Evolutionary conservation across 1,140 invertebrate genomes (phyloP).

Genomic region (Cephus cinctus): DNA sequence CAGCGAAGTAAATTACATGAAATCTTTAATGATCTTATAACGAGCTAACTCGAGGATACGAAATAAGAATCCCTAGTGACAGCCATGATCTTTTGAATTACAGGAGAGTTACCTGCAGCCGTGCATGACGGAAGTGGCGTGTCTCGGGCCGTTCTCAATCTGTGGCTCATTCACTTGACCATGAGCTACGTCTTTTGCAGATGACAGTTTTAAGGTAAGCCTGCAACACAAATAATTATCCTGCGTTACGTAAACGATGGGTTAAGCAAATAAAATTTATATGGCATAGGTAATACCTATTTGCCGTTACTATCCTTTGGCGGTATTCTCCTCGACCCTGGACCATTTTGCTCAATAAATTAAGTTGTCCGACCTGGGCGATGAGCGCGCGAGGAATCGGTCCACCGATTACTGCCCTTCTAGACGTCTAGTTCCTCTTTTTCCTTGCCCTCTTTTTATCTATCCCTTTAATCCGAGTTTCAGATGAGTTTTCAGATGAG

Average conservation of each 20-base stretch:
- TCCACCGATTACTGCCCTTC: no score
- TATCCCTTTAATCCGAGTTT: constrained; percentile 46
- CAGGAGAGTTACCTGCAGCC: constrained; percentile 57
- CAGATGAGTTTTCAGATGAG: constrained; percentile 45
- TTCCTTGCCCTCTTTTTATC: constrained; percentile 14
- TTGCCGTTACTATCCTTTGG: no score
- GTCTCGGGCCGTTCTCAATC: constrained; percentile 52
- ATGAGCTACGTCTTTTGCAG: constrained; percentile 54
- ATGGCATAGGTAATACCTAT: no score
- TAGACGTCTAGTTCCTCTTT: neutral
- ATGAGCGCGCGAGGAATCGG: neutral
- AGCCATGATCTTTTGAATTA: constrained; percentile 36
- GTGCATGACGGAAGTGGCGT: constrained; percentile 56
- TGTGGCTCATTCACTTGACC: constrained; percentile 53
- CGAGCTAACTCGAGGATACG: no score
- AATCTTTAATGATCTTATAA: no score
- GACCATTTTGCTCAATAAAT: neutral
- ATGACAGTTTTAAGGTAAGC: constrained; percentile 54
- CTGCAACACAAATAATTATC: neutral
- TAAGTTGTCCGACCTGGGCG: neutral
- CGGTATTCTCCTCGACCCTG: no score
- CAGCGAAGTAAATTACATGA: no score
- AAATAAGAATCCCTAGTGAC: no score
- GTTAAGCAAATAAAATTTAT: neutral
- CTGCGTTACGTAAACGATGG: neutral